Evolutionary conservation across 2,888 invertebrate species (phyloP).

Genomic region (Leptinotarsa juncta): DNA sequence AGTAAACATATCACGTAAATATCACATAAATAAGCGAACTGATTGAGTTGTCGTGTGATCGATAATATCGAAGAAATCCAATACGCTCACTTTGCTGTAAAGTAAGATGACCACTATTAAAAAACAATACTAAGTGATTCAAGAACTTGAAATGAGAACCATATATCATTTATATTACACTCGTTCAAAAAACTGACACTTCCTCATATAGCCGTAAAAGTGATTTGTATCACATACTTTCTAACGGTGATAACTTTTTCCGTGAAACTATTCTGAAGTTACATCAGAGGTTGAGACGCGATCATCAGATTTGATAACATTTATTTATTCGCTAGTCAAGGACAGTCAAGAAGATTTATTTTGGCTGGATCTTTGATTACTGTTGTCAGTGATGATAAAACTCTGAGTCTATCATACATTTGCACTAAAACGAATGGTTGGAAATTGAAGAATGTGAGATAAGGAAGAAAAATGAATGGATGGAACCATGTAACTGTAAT

Average conservation of each 20-base stretch:
- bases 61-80: neutral
- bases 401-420: neutral
- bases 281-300: constrained; percentile 1
- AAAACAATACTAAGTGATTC: constrained; percentile 16
- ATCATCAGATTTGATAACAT: constrained; percentile 11
- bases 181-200: constrained; percentile 16
- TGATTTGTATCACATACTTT: constrained; percentile 21
- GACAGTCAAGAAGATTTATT: constrained; percentile 5
- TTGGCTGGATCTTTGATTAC: neutral
- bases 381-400: neutral
- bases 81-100: neutral
- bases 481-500: neutral
- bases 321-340: constrained; percentile 5
- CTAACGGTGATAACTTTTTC: constrained; percentile 18
- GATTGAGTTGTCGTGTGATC: constrained; percentile 9
- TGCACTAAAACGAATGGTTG: neutral
- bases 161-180: constrained; percentile 11
- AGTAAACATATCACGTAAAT: constrained; percentile 6
- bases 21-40: neutral
- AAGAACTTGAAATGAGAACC: constrained; percentile 3
- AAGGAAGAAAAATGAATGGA: constrained; percentile 1
- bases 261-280: constrained; percentile 19
- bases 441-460: neutral
- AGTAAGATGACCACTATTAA: neutral
- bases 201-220: constrained; percentile 16